phyloP scores from a whole-genome alignment of 1,140 invertebrate species.

The Pteromalus puparum region DNA sequence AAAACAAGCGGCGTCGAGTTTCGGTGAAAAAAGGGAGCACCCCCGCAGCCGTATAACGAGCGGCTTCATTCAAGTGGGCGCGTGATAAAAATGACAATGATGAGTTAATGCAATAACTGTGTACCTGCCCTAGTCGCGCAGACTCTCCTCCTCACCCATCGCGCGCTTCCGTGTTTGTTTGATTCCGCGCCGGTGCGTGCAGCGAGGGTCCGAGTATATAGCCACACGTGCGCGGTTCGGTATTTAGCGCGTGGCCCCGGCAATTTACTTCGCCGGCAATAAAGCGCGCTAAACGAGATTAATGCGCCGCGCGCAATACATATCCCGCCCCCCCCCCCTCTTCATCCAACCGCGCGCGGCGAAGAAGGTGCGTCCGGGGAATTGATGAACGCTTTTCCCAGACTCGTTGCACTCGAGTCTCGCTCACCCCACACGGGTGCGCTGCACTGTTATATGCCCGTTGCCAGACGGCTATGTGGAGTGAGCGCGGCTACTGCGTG shows the following conservation, averaged over 20 bases:
- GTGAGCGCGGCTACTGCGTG: not conserved
- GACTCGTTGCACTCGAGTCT: not conserved
- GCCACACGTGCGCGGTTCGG: constrained; percentile 53
- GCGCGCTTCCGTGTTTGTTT: not conserved
- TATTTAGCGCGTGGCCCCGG: constrained; percentile 64
- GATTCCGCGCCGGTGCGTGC: not conserved
- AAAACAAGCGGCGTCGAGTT: constrained; percentile 36
- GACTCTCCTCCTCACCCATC: not conserved
- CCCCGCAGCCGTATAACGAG: not conserved
- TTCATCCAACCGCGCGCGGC: not conserved
- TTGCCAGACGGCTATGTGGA: not conserved
- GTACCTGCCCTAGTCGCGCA: constrained; percentile 56
- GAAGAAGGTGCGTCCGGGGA: constrained; percentile 30
- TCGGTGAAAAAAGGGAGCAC: constrained; percentile 6
- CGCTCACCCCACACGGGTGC: not conserved
- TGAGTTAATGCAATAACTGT: constrained; percentile 75
- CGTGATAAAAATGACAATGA: constrained; percentile 75
- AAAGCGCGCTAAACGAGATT: constrained; percentile 69
- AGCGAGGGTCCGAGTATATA: not conserved
- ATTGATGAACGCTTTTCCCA: constrained; percentile 18
- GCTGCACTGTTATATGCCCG: not conserved
- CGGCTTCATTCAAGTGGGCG: constrained; percentile 61
- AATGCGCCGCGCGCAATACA: constrained; percentile 60
- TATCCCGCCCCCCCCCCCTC: not conserved
- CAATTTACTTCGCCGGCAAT: constrained; percentile 68